A percentile compares a stretch with the other conserved stretches of the same genome.
These are phyloP conservation scores for Carterocephalus palaemon DNA, from an alignment of 2,888 invertebrate species.

Conservation along the genomic window DNA sequence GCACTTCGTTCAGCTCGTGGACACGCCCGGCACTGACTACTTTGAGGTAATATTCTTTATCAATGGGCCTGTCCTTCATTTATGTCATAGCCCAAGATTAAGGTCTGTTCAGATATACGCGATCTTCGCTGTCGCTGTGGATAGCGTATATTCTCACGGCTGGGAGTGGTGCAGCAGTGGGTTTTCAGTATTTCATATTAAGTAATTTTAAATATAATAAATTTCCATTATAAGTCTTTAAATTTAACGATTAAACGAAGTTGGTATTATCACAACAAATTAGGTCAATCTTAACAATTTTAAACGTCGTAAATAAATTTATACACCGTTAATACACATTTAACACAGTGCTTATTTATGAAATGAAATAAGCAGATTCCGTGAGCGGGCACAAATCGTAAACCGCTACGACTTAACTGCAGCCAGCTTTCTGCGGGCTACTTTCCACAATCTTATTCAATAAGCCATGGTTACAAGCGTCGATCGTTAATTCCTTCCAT, in stretches of 20 bases:
- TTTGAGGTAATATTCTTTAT: conserved; percentile 56
- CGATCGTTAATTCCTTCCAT: conserved; percentile 3
- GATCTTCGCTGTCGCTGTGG: too few relatives aligned
- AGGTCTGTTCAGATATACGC: too few relatives aligned
- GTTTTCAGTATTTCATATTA: too few relatives aligned
- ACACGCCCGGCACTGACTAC: conserved; percentile 83
- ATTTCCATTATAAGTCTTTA: too few relatives aligned
- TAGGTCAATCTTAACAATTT: conserved; percentile 8
- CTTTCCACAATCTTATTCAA: conserved; percentile 19
- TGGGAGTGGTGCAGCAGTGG: too few relatives aligned
- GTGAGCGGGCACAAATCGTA: conserved; percentile 17
- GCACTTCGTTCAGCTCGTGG: conserved; percentile 92
- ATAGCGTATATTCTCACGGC: too few relatives aligned
- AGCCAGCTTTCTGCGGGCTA: conserved; percentile 18
- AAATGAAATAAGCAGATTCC: conserved; percentile 20
- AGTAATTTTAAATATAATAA: too few relatives aligned
- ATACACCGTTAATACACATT: conserved; percentile 19
- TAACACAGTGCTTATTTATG: conserved; percentile 19
- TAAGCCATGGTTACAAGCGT: conserved; percentile 13
- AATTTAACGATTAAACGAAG: too few relatives aligned
- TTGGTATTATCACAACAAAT: conserved; percentile 1
- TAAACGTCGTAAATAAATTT: conserved; percentile 10
- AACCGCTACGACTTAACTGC: conserved; percentile 23
- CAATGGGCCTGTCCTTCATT: too few relatives aligned
- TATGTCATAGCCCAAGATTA: too few relatives aligned